phyloP scores from a whole-genome alignment of 2,888 invertebrate species.

The Sicus ferrugineus region DNA sequence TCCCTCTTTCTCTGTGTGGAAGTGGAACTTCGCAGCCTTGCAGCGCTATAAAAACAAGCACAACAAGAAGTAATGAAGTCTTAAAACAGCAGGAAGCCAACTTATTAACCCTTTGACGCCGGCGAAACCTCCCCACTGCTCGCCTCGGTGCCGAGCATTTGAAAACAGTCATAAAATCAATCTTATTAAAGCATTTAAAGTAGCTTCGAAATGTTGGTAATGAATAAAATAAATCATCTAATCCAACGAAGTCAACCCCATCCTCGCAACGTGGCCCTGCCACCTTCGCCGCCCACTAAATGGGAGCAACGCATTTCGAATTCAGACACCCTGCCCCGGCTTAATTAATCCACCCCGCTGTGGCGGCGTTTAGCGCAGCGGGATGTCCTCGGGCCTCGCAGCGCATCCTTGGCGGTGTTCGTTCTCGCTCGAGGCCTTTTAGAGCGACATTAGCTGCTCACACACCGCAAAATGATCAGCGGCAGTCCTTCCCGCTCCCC shows the following conservation, averaged over 20 bases:
- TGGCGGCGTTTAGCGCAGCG: slow-evolving; percentile 54
- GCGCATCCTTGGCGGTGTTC: slow-evolving; percentile 33
- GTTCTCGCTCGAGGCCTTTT: slow-evolving; percentile 22
- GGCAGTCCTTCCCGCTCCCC: slow-evolving; percentile 35
- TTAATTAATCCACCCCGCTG: slow-evolving; percentile 25
- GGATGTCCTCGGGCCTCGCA: slow-evolving; percentile 39
- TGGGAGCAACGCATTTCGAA: not conserved
- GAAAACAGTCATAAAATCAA: slow-evolving; percentile 57
- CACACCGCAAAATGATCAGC: slow-evolving; percentile 34
- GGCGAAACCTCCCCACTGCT: slow-evolving; percentile 46
- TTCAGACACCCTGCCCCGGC: slow-evolving; percentile 28
- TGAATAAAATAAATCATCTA: slow-evolving; percentile 52
- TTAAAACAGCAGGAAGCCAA: slow-evolving; percentile 57
- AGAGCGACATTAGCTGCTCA: slow-evolving; percentile 37
- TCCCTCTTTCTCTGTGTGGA: not conserved
- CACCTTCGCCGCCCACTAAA: slow-evolving; percentile 4
- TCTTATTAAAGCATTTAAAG: slow-evolving; percentile 55
- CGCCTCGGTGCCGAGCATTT: slow-evolving; percentile 30
- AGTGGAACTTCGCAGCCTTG: not conserved
- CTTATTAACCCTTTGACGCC: slow-evolving; percentile 62
- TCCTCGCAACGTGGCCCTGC: not conserved
- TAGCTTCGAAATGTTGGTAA: slow-evolving; percentile 34
- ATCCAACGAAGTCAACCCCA: slow-evolving; percentile 26
- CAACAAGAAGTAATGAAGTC: slow-evolving; percentile 52
- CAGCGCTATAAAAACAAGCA: not conserved